Evolutionary conservation across 2,888 invertebrate species (phyloP).

Genomic region (Stenodera caucasica): DNA sequence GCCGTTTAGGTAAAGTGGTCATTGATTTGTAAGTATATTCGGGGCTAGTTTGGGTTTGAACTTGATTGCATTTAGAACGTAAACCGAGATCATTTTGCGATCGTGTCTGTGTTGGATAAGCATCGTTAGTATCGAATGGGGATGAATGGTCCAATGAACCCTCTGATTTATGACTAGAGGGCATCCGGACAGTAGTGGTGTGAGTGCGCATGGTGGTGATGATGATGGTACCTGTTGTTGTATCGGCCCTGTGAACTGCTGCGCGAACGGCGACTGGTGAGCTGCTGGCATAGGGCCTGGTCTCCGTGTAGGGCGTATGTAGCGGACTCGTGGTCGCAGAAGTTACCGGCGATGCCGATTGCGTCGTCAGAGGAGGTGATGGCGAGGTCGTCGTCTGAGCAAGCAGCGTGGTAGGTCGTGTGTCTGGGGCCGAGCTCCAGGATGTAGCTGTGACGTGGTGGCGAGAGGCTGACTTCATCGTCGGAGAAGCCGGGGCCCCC

Average conservation of each 20-base stretch:
- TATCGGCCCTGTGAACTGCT: conserved; percentile 59
- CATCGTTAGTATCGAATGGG: conserved; percentile 41
- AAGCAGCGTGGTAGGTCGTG: conserved; percentile 56
- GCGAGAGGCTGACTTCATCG: conserved; percentile 76
- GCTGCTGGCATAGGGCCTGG: conserved; percentile 55
- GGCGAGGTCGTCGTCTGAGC: conserved; percentile 52
- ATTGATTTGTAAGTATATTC: conserved; percentile 43
- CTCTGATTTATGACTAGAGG: conserved; percentile 62
- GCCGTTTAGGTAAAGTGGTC: conserved; percentile 55
- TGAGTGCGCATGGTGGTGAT: conserved; percentile 45
- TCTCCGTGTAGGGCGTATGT: conserved; percentile 41
- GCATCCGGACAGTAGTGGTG: conserved; percentile 58
- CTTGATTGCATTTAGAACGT: conserved; percentile 22
- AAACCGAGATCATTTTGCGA: conserved; percentile 53
- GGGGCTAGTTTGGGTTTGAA: conserved; percentile 43
- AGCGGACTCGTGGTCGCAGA: conserved; percentile 56
- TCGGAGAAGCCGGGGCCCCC: conserved; percentile 77
- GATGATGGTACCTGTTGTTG: conserved; percentile 48
- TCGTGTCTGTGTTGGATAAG: conserved; percentile 53
- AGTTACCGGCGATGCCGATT: conserved; percentile 54
- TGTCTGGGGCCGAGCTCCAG: conserved; percentile 64
- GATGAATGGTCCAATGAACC: conserved; percentile 57
- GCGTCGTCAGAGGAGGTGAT: conserved; percentile 55
- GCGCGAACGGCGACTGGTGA: conserved; percentile 57
- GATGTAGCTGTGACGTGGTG: conserved; percentile 64